Evolutionary conservation across 1,140 invertebrate genomes (phyloP), one percentile per base, ranked within the genome.

Genomic region (Formica selysi): DNA sequence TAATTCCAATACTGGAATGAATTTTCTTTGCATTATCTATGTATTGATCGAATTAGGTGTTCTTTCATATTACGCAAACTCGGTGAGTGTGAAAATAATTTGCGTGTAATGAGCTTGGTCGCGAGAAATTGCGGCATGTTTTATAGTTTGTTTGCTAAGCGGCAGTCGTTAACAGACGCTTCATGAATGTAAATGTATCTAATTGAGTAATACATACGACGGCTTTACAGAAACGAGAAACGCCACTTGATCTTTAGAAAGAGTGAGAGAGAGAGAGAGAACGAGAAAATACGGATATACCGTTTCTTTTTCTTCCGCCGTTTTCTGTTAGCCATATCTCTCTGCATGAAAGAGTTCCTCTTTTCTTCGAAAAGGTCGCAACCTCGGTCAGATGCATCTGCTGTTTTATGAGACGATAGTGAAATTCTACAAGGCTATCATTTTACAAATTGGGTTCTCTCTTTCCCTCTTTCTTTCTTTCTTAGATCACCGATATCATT

Each of bases 171-270:
- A 80, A 26, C 36, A 29, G 36, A 13, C 78, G 48, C 48, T 73
- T 73, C 68, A 29, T 74, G 68, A 74, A 83, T 83, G 38, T 74
- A 74, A 74, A 83, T 74, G 62, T 41, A 74, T 81, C 79, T 29
- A 54, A 41, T 73, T 74, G 54, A 26, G 29, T 61, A 59, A 73
- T 57, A 73, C 38, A 36, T 11, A 13, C 62, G 44, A 13, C 36
- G 22, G 13, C 70, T 59, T 44, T 16, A 22, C 36, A 80, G 29
- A 57, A 79, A 68, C 26, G 29, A 32, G 61, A 7, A 80, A 59
- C 38, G 19, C 11, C 36, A 36, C 41, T 51, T 32, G 54, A 73
- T 83, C 22, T 68, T 83, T 29, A 19, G 5, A 32, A 32, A 32
- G 32, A 32, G 32, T 3, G 32, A 51, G 16, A 19, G 1, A 51